Evolutionary conservation across 2,797 vertebrate genomes (phyloP).

Genomic region (Schizopygopsis pylzovi): DNA sequence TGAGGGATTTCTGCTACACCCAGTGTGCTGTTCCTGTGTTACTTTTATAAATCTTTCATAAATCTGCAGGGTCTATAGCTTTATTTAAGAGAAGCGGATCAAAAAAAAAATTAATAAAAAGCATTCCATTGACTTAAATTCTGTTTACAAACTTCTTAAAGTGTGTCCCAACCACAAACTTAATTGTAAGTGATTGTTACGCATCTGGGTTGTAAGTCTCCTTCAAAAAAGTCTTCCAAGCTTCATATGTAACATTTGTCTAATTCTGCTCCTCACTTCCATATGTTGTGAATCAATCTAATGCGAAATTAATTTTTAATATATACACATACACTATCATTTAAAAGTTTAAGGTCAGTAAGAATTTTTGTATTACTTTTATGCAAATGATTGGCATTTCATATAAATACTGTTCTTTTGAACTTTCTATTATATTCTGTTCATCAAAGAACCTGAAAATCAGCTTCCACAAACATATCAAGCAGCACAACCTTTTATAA

Average conservation of each 20-base stretch:
- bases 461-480: too few species aligned
- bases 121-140: background rate
- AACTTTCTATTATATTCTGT: too few species aligned
- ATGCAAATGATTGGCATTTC: too few species aligned
- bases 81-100: slow-evolving; percentile 10
- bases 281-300: background rate
- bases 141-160: background rate
- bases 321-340: background rate
- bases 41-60: slow-evolving; percentile 27
- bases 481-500: too few species aligned
- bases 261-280: background rate
- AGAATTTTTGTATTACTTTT: too few species aligned
- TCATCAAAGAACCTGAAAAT: too few species aligned
- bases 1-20: slow-evolving; percentile 33
- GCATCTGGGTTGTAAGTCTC: background rate
- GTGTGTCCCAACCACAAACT: background rate
- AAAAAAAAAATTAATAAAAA: background rate
- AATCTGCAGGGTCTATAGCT: slow-evolving; percentile 33
- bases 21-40: slow-evolving; percentile 36
- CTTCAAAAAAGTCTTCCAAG: background rate
- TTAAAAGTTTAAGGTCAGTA: too few species aligned
- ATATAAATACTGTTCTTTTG: too few species aligned
- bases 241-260: background rate
- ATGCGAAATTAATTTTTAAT: background rate
- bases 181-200: background rate